Evolutionary conservation across 2,797 vertebrate genomes (phyloP).

Genomic region (Eospalax fontanierii): DNA sequence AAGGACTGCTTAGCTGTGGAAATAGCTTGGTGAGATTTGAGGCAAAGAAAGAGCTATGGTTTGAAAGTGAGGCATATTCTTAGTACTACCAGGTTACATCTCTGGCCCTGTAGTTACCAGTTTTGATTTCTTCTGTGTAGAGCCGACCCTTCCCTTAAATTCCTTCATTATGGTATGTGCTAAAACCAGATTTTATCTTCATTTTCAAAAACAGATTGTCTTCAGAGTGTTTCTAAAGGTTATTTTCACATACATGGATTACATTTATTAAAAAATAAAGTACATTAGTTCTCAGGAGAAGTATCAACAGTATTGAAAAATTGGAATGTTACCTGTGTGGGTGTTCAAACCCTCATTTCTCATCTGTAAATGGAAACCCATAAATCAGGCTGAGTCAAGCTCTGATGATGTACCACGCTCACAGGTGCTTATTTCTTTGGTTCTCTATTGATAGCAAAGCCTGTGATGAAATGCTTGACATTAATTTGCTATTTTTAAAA

Average conservation of each 20-base stretch:
- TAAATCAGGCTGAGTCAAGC: constrained; percentile 87
- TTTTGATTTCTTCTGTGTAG: constrained; percentile 45
- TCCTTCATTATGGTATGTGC: constrained; percentile 4
- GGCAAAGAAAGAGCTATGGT: constrained; percentile 50
- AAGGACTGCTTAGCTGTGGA: constrained; percentile 17
- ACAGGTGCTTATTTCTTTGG: constrained; percentile 87
- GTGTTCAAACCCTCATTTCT: constrained; percentile 85
- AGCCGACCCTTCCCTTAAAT: constrained; percentile 32
- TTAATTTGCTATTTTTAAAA: constrained; percentile 86
- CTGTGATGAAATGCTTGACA: constrained; percentile 87
- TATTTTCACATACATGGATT: constrained; percentile 53
- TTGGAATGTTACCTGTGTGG: constrained; percentile 81
- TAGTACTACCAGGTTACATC: constrained; percentile 43
- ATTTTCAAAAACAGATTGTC: constrained; percentile 56
- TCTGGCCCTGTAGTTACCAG: not conserved
- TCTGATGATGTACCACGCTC: constrained; percentile 83
- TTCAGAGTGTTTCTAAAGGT: constrained; percentile 71
- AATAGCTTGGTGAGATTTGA: constrained; percentile 59
- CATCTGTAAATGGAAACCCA: constrained; percentile 87
- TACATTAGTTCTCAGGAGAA: constrained; percentile 78
- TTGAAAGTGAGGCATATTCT: constrained; percentile 61
- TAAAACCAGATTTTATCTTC: constrained; percentile 43
- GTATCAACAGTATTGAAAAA: constrained; percentile 85
- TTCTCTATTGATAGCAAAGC: constrained; percentile 88
- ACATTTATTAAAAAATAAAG: constrained; percentile 76